Conservation (phyloP, 2,888 invertebrate genomes). For the Crepidodera aurea region DNA sequence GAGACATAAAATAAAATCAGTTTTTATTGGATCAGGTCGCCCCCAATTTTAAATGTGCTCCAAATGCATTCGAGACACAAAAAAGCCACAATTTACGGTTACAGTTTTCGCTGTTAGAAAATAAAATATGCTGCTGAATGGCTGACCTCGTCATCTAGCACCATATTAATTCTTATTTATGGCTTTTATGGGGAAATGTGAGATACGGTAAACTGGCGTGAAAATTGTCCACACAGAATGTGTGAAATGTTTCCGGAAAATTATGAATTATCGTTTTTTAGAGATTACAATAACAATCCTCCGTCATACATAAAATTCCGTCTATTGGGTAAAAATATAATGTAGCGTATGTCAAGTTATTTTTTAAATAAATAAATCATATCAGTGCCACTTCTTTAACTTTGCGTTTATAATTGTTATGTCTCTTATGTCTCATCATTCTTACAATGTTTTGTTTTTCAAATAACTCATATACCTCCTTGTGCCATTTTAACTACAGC, state of each 20-base stretch:
- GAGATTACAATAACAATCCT: not conserved
- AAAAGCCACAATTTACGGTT: not conserved
- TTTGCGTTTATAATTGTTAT: too few relatives aligned
- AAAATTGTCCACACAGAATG: not conserved
- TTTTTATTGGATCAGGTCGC: constrained; percentile 6
- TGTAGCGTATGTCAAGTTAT: too few relatives aligned
- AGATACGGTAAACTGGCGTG: not conserved
- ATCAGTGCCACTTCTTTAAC: too few relatives aligned
- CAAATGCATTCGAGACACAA: constrained; percentile 5
- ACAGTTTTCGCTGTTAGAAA: constrained; percentile 3
- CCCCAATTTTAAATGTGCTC: not conserved
- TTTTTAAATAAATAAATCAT: too few relatives aligned
- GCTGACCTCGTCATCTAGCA: constrained; percentile 49
- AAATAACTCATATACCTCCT: too few relatives aligned
- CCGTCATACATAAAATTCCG: too few relatives aligned
- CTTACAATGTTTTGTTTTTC: too few relatives aligned
- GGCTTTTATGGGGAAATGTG: constrained; percentile 29
- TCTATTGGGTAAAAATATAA: too few relatives aligned
- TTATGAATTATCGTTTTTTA: constrained; percentile 1
- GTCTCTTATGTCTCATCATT: too few relatives aligned
- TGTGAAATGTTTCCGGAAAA: not conserved
- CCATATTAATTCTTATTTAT: constrained; percentile 52
- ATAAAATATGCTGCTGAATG: constrained; percentile 49
- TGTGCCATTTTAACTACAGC: too few relatives aligned
- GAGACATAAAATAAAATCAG: not conserved